Conservation (phyloP, 2,797 vertebrate species). For the Garrulus glandarius region DNA sequence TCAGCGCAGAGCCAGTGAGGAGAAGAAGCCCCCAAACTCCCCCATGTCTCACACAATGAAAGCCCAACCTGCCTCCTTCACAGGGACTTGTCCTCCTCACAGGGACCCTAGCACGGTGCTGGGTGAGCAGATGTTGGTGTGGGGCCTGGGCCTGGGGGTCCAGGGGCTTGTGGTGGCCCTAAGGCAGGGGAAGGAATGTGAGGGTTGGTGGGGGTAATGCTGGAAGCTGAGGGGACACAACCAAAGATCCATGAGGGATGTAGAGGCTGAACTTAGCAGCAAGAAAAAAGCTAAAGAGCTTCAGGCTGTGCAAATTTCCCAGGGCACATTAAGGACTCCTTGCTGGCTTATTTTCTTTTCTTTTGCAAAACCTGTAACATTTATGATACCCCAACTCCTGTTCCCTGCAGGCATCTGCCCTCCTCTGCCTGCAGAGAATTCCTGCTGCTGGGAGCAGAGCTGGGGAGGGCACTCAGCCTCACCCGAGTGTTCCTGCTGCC, state of each 20-base stretch:
- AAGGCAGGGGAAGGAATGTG: not conserved
- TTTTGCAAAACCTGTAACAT: not conserved
- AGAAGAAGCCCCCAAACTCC: not conserved
- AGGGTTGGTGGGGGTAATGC: not conserved
- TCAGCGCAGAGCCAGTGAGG: fast-evolving
- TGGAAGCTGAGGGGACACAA: fast-evolving
- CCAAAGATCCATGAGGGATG: not conserved
- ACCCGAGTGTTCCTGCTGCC: not conserved
- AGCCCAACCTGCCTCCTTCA: not conserved
- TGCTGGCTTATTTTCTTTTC: not conserved
- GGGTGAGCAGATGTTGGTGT: not conserved
- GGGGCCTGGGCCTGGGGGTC: fast-evolving
- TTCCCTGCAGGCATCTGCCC: not conserved
- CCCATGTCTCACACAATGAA: fast-evolving
- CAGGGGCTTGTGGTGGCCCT: not conserved
- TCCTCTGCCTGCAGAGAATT: not conserved
- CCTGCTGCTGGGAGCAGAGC: not conserved
- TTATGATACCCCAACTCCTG: fast-evolving
- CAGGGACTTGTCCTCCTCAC: not conserved
- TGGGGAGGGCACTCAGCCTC: not conserved
- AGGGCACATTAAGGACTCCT: not conserved
- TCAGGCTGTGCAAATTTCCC: not conserved
- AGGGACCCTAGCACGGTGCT: fast-evolving
- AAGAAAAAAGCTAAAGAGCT: not conserved
- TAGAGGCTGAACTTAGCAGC: not conserved